phyloP scores from a whole-genome alignment of 2,797 vertebrate genomes.

The Serranus cabrilla region DNA sequence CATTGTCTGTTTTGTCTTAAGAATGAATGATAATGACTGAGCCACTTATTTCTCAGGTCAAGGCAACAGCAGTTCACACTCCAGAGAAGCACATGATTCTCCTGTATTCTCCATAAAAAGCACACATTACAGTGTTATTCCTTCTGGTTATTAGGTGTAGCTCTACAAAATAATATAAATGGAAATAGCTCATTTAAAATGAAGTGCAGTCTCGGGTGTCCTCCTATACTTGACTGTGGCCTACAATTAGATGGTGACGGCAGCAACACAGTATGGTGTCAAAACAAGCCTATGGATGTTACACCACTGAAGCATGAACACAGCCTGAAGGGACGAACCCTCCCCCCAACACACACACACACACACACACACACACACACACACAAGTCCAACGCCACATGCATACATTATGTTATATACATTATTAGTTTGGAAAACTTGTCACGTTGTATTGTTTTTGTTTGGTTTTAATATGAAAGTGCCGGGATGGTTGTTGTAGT shows the following conservation, averaged over 20 bases:
- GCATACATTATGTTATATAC: conserved; percentile 21
- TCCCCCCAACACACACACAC: conserved; percentile 17
- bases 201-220: background rate
- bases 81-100: conserved; percentile 8
- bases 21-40: conserved; percentile 37
- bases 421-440: conserved; percentile 39
- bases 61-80: conserved; percentile 26
- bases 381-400: conserved; percentile 17
- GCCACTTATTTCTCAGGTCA: conserved; percentile 31
- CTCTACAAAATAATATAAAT: conserved; percentile 3
- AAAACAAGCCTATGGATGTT: conserved; percentile 49
- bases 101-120: background rate
- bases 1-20: conserved; percentile 62
- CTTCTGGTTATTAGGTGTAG: background rate
- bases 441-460: conserved; percentile 23
- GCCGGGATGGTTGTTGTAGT: background rate
- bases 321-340: conserved; percentile 34
- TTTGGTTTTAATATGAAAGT: background rate
- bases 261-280: conserved; percentile 27
- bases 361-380: conserved; percentile 13
- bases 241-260: conserved; percentile 33
- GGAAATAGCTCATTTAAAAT: background rate
- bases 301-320: conserved; percentile 51
- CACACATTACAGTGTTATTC: background rate
- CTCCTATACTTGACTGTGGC: background rate